Percentiles rank a stretch among this genome's conserved stretches.
These are phyloP conservation scores for Xyliphius kryptos DNA, from an alignment of 2,113 vertebrate genomes.

Conservation along the genomic window DNA sequence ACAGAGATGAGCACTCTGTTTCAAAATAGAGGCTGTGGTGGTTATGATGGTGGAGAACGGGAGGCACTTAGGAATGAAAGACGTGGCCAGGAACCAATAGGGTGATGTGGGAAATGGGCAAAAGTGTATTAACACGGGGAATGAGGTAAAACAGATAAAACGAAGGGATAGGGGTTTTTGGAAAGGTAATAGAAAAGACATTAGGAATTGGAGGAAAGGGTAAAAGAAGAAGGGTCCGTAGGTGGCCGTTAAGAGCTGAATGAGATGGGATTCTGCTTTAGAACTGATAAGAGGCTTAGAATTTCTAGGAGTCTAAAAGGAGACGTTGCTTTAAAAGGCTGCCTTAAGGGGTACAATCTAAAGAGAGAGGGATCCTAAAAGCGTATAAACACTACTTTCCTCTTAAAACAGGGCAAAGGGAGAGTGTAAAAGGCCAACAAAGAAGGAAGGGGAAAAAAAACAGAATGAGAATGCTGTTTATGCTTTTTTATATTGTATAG, in stretches of 20 bases:
- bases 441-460: background rate
- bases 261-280: slow-evolving; percentile 28
- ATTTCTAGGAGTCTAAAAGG: slow-evolving; percentile 21
- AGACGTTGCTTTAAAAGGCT: slow-evolving; percentile 16
- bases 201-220: background rate
- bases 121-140: background rate
- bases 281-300: slow-evolving; percentile 41
- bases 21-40: background rate
- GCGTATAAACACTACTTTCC: slow-evolving; percentile 15
- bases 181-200: background rate
- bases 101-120: background rate
- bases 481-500: background rate
- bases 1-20: background rate
- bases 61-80: background rate
- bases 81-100: background rate
- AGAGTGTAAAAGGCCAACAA: background rate
- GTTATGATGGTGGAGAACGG: background rate
- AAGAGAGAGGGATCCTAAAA: slow-evolving; percentile 3
- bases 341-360: slow-evolving; percentile 1
- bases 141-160: background rate
- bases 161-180: background rate
- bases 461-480: background rate
- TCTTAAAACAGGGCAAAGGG: background rate
- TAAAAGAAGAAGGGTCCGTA: background rate
- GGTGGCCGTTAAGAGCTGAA: slow-evolving; percentile 3